Evolutionary conservation across 2,888 invertebrate species (phyloP).

Genomic region (Nebria salina): DNA sequence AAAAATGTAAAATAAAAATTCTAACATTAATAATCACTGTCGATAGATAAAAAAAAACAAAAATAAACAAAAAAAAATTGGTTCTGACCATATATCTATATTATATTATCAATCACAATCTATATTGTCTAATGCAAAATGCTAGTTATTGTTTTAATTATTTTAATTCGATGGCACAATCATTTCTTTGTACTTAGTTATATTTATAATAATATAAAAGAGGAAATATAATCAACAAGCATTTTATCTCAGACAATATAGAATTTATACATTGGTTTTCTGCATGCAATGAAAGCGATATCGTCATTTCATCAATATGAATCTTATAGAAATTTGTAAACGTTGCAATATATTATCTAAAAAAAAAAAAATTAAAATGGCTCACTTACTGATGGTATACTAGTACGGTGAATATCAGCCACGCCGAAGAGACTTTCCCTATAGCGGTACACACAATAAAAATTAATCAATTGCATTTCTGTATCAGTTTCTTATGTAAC

Average conservation of each 20-base stretch:
- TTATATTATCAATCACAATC: conserved; percentile 32
- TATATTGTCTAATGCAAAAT: conserved; percentile 42
- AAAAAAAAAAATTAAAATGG: too few species aligned
- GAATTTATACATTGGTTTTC: conserved; percentile 17
- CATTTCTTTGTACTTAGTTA: conserved; percentile 42
- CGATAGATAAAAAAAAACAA: conserved; percentile 20
- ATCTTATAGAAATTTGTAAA: not conserved
- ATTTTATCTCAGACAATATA: conserved; percentile 39
- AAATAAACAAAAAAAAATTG: conserved; percentile 11
- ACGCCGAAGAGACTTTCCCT: too few species aligned
- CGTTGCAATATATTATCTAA: not conserved
- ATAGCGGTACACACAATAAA: too few species aligned
- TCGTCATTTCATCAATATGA: not conserved
- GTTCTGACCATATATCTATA: conserved; percentile 25
- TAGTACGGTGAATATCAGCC: too few species aligned
- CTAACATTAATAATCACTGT: conserved; percentile 42
- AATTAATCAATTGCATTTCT: not conserved
- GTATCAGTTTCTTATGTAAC: not conserved
- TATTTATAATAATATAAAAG: conserved; percentile 25
- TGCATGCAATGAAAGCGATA: not conserved
- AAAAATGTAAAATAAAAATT: conserved; percentile 42
- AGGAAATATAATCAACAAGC: conserved; percentile 34
- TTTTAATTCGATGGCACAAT: conserved; percentile 39
- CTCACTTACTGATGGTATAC: too few species aligned
- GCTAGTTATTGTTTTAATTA: conserved; percentile 14